These are phyloP conservation scores for Plagiodera versicolora DNA, from an alignment of 2,888 invertebrate species.

Conservation along the genomic window DNA sequence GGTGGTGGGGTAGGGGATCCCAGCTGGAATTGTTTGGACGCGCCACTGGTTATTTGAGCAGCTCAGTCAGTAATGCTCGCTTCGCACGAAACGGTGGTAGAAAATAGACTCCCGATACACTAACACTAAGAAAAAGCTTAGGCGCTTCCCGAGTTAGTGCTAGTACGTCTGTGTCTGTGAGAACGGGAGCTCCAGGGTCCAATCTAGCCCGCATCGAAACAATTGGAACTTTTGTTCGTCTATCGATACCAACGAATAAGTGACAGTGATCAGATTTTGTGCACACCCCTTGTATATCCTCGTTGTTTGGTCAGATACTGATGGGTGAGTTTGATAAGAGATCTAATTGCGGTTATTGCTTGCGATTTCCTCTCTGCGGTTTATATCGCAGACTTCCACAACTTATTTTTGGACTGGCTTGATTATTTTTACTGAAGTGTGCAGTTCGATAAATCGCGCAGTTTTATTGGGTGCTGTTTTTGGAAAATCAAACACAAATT, in stretches of 20 bases:
- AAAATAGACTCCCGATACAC: conserved; percentile 1
- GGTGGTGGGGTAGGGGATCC: no score
- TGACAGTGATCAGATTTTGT: conserved; percentile 6
- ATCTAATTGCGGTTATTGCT: conserved; percentile 11
- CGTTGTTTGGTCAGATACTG: conserved; percentile 2
- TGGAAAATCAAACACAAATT: no score
- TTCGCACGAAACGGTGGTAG: neutral
- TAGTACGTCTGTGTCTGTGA: conserved; percentile 5
- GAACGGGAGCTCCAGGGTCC: neutral
- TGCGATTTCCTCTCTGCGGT: conserved; percentile 2
- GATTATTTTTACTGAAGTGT: conserved; percentile 9
- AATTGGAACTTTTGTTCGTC: conserved; percentile 2
- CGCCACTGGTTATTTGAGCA: neutral
- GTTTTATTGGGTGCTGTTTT: no score
- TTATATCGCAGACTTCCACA: conserved; percentile 7
- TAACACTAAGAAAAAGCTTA: neutral
- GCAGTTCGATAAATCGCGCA: no score
- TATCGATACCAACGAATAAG: conserved; percentile 6
- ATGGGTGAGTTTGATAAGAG: conserved; percentile 10
- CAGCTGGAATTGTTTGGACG: no score
- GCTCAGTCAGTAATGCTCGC: neutral
- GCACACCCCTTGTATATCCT: conserved; percentile 1
- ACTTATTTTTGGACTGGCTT: conserved; percentile 11
- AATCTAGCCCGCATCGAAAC: conserved; percentile 12
- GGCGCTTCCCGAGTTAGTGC: conserved; percentile 7